Evolutionary conservation across 1,140 invertebrate species (phyloP).

Genomic region (Odontomachus brunneus): DNA sequence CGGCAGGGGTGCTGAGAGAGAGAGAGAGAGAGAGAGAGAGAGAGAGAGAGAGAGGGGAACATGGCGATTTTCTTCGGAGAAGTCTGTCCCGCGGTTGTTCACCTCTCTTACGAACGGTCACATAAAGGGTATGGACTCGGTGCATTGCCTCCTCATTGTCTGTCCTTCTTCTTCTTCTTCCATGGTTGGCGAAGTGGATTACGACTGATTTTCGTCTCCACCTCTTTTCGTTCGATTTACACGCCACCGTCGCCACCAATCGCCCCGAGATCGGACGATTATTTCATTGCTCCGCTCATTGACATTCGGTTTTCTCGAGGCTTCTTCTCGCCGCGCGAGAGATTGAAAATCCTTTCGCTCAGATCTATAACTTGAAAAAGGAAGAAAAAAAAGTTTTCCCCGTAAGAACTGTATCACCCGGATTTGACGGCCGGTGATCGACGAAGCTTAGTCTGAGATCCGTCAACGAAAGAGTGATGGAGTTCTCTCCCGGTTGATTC

Average conservation of each 20-base stretch:
- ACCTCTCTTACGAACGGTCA: slow-evolving; percentile 37
- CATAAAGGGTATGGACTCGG: slow-evolving; percentile 12
- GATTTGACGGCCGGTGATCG: too few species aligned
- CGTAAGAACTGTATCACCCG: too few species aligned
- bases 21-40: not conserved
- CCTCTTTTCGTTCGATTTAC: slow-evolving; percentile 6
- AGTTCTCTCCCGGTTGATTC: not conserved
- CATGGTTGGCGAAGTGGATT: not conserved
- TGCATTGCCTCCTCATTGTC: not conserved
- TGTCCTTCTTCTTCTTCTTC: not conserved
- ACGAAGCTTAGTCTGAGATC: not conserved
- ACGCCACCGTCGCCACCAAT: not conserved
- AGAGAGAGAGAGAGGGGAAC: not conserved
- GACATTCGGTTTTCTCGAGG: not conserved
- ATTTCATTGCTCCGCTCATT: not conserved
- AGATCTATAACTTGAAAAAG: too few species aligned
- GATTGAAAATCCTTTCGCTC: too few species aligned
- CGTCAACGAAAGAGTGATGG: not conserved
- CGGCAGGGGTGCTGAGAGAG: not conserved
- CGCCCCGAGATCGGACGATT: not conserved
- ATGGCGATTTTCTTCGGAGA: slow-evolving; percentile 44
- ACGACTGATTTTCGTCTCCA: slow-evolving; percentile 17
- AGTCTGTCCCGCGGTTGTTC: slow-evolving; percentile 44
- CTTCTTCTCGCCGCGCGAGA: too few species aligned
- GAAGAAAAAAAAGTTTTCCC: too few species aligned